Base-by-base conservation (phyloP, 2,797 vertebrate species). In the Nyctibius grandis region DNA sequence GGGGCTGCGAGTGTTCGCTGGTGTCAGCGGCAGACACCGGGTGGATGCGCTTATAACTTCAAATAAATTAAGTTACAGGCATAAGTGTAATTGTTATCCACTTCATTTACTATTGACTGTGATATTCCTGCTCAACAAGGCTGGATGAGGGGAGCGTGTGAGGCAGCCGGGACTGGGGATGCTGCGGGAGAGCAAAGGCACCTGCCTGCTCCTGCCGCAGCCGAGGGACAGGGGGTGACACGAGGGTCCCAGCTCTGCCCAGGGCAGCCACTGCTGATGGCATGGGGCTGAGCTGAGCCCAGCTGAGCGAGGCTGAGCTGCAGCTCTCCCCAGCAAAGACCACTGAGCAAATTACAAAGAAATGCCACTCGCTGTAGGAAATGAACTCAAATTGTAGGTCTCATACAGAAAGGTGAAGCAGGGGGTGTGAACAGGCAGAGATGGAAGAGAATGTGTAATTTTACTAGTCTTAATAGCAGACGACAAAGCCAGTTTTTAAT, bases 91-190 rank as follows among this genome's bases (percentile, higher is more conserved):
- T 42, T 68, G 65, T 86, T 78, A 67, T 11, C 40, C 61, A n/a
- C 68, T 85, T 82, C 60, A 53, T 85, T 92, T 64, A 10, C 31
- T n/a, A 18, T 38, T n/a, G 51, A 42, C 40, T 45, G 64, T 4
- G 22, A 36, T 36, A 13, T 26, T 61, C 36, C 57, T 29, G 47
- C 75, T 85, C 38, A 28, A 8, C 9, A n/a, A 16, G 44, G 69
- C 38, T 33, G 2, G 15, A 18, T 15, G 33, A 65, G 40, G 73
- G 33, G 44, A 28, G 6, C 2, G 7, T 6, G 25, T 22, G 8
- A 11, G 3, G 9, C 29, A 8, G 15, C 34, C 64, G 1, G 1
- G 44, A 4, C 6, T 11, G 14, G 2, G 17, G 51, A 2, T n/a
- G 81, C 81, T 34, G 61, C 2, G 22, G 45, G 38, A 5, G 3